Evolutionary conservation across 1,140 invertebrate genomes (phyloP).

Genomic region (Melipona quadrifasciata): DNA sequence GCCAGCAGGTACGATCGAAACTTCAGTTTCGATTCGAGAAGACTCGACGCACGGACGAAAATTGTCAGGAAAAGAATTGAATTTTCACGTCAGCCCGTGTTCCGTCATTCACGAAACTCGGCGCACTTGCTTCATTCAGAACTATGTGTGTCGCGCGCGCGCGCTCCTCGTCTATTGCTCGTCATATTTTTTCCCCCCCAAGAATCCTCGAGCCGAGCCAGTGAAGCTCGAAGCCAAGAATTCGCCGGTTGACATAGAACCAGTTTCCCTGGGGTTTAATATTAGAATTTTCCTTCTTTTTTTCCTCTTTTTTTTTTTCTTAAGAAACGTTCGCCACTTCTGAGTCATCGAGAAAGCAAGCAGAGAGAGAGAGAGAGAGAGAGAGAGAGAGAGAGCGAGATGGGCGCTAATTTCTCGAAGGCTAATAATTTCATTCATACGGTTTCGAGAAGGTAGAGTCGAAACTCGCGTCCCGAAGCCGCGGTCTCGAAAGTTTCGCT

Average conservation of each 20-base stretch:
- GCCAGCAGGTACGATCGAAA: too few relatives aligned
- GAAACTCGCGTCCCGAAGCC: not conserved
- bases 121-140: not conserved
- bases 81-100: not conserved
- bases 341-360: constrained; percentile 6
- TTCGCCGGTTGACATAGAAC: not conserved
- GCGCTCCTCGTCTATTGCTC: too few relatives aligned
- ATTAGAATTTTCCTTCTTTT: constrained; percentile 6
- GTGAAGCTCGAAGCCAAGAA: not conserved
- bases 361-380: too few relatives aligned
- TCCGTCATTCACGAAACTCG: not conserved
- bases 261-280: not conserved
- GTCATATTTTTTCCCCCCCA: not conserved
- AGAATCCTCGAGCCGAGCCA: not conserved
- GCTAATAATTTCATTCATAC: constrained; percentile 20
- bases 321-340: not conserved
- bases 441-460: not conserved
- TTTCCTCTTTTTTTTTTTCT: too few relatives aligned
- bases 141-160: not conserved
- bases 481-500: constrained; percentile 22
- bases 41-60: not conserved
- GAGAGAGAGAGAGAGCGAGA: not conserved
- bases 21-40: too few relatives aligned
- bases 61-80: not conserved
- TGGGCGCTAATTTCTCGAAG: too few relatives aligned